phyloP scores from a whole-genome alignment of 2,888 invertebrate genomes.

The Drosophila tanythrix region DNA sequence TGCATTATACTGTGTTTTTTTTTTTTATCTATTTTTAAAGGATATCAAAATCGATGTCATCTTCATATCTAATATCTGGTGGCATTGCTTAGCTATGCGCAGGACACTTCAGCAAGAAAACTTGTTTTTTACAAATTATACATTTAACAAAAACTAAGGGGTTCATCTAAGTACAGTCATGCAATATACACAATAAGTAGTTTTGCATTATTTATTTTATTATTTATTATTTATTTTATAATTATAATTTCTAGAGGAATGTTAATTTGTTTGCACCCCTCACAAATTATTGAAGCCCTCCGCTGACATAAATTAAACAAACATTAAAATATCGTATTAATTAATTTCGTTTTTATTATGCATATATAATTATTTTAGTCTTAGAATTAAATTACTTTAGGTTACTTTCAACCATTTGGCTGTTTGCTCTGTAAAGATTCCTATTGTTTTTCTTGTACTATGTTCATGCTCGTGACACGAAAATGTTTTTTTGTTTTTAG shows the following conservation, averaged over 20 bases:
- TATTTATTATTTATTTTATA: not conserved
- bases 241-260: not conserved
- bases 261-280: not conserved
- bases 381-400: slow-evolving; percentile 45
- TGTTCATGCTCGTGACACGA: slow-evolving; percentile 80
- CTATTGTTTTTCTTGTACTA: slow-evolving; percentile 80
- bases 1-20: not conserved
- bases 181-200: not conserved
- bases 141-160: not conserved
- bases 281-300: not conserved
- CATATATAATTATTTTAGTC: slow-evolving; percentile 39
- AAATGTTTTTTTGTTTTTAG: slow-evolving; percentile 33
- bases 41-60: accelerated
- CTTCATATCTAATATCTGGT: accelerated
- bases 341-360: slow-evolving; percentile 32
- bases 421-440: slow-evolving; percentile 65
- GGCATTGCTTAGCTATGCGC: not conserved
- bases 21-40: not conserved
- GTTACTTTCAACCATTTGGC: slow-evolving; percentile 37
- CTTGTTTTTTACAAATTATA: not conserved
- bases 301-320: not conserved
- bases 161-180: not conserved
- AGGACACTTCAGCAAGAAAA: not conserved
- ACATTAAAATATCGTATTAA: not conserved
- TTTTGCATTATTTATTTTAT: not conserved